These are phyloP conservation scores for Trogon melanurus DNA, from an alignment of 2,113 vertebrate species.

Conservation along the genomic window DNA sequence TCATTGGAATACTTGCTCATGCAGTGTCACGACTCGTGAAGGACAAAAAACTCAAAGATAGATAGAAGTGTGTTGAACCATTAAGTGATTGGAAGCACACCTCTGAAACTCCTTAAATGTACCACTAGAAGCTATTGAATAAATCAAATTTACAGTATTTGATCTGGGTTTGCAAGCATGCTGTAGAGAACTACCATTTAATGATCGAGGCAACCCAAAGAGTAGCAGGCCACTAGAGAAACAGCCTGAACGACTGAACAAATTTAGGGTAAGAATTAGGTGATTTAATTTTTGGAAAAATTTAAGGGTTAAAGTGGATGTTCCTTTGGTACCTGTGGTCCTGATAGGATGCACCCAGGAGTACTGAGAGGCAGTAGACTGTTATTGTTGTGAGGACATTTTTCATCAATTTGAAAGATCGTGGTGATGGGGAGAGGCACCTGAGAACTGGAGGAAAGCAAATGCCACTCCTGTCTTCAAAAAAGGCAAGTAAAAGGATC, in stretches of 20 bases:
- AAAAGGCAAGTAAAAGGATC: neutral
- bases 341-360: neutral
- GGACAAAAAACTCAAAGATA: neutral
- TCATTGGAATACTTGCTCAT: neutral
- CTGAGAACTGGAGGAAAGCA: neutral
- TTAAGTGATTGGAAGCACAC: neutral
- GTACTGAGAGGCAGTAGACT: neutral
- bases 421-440: neutral
- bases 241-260: neutral
- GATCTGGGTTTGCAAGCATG: neutral
- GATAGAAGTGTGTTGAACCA: neutral
- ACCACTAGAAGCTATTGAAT: neutral
- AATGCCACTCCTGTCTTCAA: neutral
- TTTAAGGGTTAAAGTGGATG: neutral
- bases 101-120: neutral
- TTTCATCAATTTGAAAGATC: neutral
- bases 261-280: neutral
- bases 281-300: neutral
- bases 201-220: neutral
- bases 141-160: neutral
- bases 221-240: neutral
- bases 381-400: neutral
- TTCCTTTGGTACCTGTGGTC: neutral
- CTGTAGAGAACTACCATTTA: neutral
- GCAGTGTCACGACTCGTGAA: neutral